These are phyloP conservation scores for Notarius quadriscutis DNA, from an alignment of 2,113 vertebrate genomes.

Conservation along the genomic window DNA sequence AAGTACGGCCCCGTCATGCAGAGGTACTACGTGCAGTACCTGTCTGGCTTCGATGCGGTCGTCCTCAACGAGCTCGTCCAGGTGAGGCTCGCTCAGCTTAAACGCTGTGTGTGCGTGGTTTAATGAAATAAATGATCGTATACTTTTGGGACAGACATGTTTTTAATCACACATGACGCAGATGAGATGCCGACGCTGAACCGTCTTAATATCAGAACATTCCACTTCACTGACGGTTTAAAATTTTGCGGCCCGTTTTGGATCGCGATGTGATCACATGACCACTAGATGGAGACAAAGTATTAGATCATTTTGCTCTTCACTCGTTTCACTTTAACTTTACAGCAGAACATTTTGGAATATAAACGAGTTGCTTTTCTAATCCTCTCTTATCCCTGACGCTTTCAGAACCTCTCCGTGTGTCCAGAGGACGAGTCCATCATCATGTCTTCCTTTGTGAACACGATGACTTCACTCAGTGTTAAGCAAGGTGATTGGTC, in stretches of 20 bases:
- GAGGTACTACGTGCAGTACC: constrained; percentile 96
- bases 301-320: not conserved
- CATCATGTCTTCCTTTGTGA: constrained; percentile 99
- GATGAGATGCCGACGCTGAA: not conserved
- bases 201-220: not conserved
- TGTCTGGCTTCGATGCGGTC: constrained; percentile 96
- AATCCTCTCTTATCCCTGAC: constrained; percentile 11
- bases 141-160: not conserved
- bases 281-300: constrained; percentile 57
- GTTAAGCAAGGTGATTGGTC: constrained; percentile 90
- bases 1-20: constrained; percentile 98
- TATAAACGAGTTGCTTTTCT: not conserved
- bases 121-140: not conserved
- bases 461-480: constrained; percentile 97
- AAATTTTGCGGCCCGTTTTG: not conserved
- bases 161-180: not conserved
- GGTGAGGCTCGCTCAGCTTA: constrained; percentile 68
- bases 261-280: constrained; percentile 32
- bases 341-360: not conserved
- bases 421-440: constrained; percentile 99
- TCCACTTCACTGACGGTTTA: not conserved
- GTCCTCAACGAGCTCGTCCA: constrained; percentile 98
- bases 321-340: not conserved
- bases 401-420: constrained; percentile 91
- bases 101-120: no score